Percentiles rank a stretch among this genome's conserved stretches.
Evolutionary conservation across 2,797 vertebrate species (phyloP).

Genomic region (Echiichthys vipera): DNA sequence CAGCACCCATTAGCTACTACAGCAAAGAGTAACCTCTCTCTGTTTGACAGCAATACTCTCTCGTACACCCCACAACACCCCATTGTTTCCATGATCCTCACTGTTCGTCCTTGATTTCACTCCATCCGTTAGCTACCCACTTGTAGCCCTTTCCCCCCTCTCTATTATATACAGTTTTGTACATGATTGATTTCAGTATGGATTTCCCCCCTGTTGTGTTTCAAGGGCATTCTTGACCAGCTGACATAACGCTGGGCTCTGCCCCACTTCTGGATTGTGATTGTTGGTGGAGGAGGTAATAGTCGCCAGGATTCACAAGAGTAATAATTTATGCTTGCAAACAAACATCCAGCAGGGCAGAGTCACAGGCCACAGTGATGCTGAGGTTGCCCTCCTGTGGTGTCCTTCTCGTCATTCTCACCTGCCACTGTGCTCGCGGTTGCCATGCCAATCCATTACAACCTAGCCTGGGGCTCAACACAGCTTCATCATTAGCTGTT

Average conservation of each 20-base stretch:
- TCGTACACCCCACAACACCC: conserved; percentile 14
- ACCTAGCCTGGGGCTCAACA: conserved; percentile 55
- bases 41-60: conserved; percentile 33
- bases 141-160: conserved; percentile 18
- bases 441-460: conserved; percentile 69
- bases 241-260: neutral
- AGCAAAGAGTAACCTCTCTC: conserved; percentile 35
- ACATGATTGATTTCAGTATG: conserved; percentile 25
- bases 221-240: conserved; percentile 13
- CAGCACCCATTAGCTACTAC: conserved; percentile 54
- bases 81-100: neutral
- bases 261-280: conserved; percentile 14
- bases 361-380: conserved; percentile 36
- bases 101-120: conserved; percentile 19
- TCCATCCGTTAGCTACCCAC: conserved; percentile 1
- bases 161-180: conserved; percentile 22
- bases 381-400: conserved; percentile 51
- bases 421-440: conserved; percentile 54
- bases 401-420: conserved; percentile 42
- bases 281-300: conserved; percentile 7
- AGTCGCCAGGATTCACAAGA: conserved; percentile 22
- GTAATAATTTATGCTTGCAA: conserved; percentile 49
- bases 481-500: conserved; percentile 70
- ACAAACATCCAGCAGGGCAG: conserved; percentile 46
- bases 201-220: conserved; percentile 13